Evolutionary conservation across 2,888 invertebrate species (phyloP), one percentile per base, ranked within the genome.

Genomic region (Parelbella ahira): DNA sequence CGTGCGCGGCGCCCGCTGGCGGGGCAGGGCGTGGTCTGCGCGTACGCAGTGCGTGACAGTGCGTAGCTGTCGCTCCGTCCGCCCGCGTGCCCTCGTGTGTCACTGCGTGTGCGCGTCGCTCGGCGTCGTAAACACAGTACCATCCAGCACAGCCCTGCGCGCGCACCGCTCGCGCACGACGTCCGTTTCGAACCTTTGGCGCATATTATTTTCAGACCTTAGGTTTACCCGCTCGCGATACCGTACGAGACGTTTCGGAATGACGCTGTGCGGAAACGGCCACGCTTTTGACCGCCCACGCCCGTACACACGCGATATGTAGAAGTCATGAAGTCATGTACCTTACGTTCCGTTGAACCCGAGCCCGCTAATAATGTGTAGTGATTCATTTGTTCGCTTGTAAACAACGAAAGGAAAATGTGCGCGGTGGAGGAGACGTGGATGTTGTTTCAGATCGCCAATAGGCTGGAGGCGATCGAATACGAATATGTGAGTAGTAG

Each of bases 11-110:
- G 49, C 49, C 58, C 34, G 48, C 49, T 61, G 67, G 70, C 58
- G 45, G 51, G 55, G 54, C 48, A 60, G 63, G 79, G 72, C 68
- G 75, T 59, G 68, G 68, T 50, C 54, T 66, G 74, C 77, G 79
- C 72, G 63, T 63, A 83, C 81, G 81, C 82, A 80, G 46, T 79
- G 82, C 78, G 81, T 80, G 69, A 60, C 77, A 75, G 74, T 82
- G 84, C 83, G 84, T 82, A 68, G 49, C 63, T 62, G 75, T 56
- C 73, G 67, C 66, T 70, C 66, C 56, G 50, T 47, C 54, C 51
- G 56, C 54, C n/a, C n/a, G n/a, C n/a, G n/a, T n/a, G 46, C 54
- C 55, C 39, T 39, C 54, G 36, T 13, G 30, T 27, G 29, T 23
- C 37, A 32, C 28, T 19, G 30, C 25, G 21, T n/a, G n/a, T n/a